phyloP scores from a whole-genome alignment of 2,113 vertebrate species.

The Lampris megalopsis region DNA sequence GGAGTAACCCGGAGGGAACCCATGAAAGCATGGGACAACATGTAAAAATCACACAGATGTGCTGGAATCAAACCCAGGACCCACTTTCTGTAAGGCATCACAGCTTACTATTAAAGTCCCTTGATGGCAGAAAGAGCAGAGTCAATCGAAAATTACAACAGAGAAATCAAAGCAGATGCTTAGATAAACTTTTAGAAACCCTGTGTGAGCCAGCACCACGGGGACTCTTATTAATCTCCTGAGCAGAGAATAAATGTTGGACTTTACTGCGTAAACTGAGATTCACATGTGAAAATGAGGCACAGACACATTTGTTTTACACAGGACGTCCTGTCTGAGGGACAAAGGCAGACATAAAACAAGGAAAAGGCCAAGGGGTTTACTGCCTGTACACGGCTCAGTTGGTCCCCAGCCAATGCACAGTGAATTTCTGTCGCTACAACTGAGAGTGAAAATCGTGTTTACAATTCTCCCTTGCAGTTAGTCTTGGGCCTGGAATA shows the following conservation, averaged over 20 bases:
- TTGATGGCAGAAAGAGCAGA: too few relatives aligned
- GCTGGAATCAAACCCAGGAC: too few relatives aligned
- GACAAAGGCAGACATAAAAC: slow-evolving; percentile 62
- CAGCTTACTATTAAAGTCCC: too few relatives aligned
- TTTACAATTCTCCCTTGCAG: not conserved
- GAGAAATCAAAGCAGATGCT: too few relatives aligned
- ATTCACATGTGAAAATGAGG: slow-evolving; percentile 21
- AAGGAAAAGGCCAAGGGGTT: slow-evolving; percentile 48
- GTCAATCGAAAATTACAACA: too few relatives aligned
- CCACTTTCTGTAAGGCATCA: too few relatives aligned
- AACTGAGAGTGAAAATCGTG: slow-evolving; percentile 24
- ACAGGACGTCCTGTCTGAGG: slow-evolving; percentile 74
- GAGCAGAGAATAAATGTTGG: not conserved
- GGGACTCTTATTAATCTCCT: slow-evolving; percentile 13
- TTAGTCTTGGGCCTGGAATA: too few relatives aligned
- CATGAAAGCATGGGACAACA: too few relatives aligned
- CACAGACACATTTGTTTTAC: slow-evolving; percentile 61
- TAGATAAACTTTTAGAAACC: too few relatives aligned
- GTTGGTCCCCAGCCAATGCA: slow-evolving; percentile 39
- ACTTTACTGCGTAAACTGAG: slow-evolving; percentile 14
- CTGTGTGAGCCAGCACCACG: too few relatives aligned
- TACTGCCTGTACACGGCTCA: slow-evolving; percentile 22
- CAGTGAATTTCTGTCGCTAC: slow-evolving; percentile 65
- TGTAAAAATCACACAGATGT: too few relatives aligned
- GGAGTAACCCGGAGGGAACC: too few relatives aligned